Evolutionary conservation across 2,113 vertebrate species (phyloP).

Genomic region (Setophaga kirtlandii): DNA sequence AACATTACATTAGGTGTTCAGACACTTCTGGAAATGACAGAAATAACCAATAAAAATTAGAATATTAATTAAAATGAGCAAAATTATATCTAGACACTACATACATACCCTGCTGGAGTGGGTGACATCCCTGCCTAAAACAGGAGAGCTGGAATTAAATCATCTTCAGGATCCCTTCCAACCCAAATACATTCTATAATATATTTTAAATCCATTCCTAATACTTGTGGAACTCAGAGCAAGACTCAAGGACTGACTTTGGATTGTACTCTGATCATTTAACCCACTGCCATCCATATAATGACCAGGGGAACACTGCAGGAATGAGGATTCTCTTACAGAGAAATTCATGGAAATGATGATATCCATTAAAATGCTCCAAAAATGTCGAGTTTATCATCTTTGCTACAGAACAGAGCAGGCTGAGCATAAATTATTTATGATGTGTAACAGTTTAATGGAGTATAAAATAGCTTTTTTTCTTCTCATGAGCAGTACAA

Average conservation of each 20-base stretch:
- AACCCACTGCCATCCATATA: not conserved
- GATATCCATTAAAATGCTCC: slow-evolving; percentile 53
- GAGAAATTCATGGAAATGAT: not conserved
- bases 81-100: not conserved
- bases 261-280: not conserved
- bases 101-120: not conserved
- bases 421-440: slow-evolving; percentile 75
- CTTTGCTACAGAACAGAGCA: slow-evolving; percentile 58
- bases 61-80: not conserved
- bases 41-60: not conserved
- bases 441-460: slow-evolving; percentile 76
- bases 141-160: not conserved
- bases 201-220: not conserved
- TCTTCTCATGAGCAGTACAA: slow-evolving; percentile 56
- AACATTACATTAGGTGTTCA: not conserved
- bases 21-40: not conserved
- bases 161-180: not conserved
- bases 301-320: not conserved
- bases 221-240: not conserved
- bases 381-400: slow-evolving; percentile 69
- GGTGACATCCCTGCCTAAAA: not conserved
- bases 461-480: slow-evolving; percentile 77
- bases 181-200: not conserved
- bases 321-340: not conserved
- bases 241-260: not conserved